These are phyloP conservation scores for Carcharodon carcharias DNA, from an alignment of 2,797 vertebrate species.

Conservation along the genomic window DNA sequence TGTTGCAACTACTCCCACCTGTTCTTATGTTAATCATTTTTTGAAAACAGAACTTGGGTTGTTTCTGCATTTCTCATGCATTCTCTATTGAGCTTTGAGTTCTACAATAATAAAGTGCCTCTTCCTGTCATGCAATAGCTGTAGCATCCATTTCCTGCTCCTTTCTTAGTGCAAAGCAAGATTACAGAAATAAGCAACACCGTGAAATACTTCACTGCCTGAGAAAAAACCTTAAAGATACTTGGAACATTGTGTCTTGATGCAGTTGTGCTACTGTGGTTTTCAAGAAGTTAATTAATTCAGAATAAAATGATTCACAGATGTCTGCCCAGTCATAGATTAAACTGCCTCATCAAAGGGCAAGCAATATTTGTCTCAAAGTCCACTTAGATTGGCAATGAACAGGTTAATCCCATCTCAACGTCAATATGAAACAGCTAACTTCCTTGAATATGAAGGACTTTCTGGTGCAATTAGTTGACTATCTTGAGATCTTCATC, in stretches of 20 bases:
- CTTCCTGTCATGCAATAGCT: background rate
- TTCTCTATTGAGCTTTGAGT: background rate
- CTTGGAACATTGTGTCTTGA: background rate
- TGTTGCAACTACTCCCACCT: background rate
- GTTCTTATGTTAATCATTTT: background rate
- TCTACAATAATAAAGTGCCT: background rate
- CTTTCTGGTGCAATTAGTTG: conserved; percentile 23
- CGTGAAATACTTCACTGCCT: too few relatives aligned
- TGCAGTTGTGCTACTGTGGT: background rate
- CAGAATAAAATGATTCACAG: background rate
- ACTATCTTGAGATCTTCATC: conserved; percentile 28
- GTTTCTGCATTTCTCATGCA: background rate
- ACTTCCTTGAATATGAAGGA: background rate
- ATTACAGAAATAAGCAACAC: background rate
- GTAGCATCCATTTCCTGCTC: background rate
- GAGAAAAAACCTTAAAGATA: background rate
- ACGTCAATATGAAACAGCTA: background rate
- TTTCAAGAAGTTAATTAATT: background rate
- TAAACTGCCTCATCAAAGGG: background rate
- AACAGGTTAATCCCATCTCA: background rate
- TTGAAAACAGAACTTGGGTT: background rate
- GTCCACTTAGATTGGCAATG: background rate
- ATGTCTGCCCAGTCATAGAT: background rate
- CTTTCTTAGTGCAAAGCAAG: background rate
- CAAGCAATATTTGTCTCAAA: background rate